These are phyloP conservation scores for Leptopilina drosophilae DNA, from an alignment of 2,888 invertebrate species.

Conservation along the genomic window DNA sequence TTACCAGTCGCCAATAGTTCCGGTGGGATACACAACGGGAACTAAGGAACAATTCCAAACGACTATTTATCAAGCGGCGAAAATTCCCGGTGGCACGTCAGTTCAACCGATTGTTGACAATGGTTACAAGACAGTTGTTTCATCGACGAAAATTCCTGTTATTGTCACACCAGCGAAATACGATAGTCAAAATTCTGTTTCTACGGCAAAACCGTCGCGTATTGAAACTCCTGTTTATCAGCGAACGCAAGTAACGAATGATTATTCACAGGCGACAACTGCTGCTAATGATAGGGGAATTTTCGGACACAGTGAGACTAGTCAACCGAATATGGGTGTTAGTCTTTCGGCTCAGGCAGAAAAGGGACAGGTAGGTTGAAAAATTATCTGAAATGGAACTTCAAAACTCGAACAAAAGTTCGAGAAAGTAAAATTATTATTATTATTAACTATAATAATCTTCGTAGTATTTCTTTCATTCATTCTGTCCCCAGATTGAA, in stretches of 20 bases:
- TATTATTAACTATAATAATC: too few species aligned
- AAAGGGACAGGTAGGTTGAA: constrained; percentile 41
- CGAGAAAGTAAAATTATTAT: too few species aligned
- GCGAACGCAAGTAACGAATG: constrained; percentile 49
- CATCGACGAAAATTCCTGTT: constrained; percentile 61
- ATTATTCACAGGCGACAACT: constrained; percentile 51
- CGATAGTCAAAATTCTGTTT: constrained; percentile 48
- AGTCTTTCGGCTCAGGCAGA: constrained; percentile 39
- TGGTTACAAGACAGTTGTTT: constrained; percentile 64
- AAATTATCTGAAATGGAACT: background rate
- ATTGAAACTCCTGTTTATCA: constrained; percentile 56
- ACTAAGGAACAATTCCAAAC: constrained; percentile 64
- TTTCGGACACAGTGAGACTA: constrained; percentile 60
- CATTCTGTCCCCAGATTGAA: too few species aligned
- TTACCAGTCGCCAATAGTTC: constrained; percentile 30
- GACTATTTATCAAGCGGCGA: constrained; percentile 63
- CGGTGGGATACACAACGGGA: constrained; percentile 65
- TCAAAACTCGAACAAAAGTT: too few species aligned
- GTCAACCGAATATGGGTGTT: constrained; percentile 41
- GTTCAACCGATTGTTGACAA: constrained; percentile 63
- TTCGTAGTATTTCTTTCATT: too few species aligned
- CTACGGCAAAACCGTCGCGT: constrained; percentile 45
- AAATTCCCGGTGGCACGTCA: constrained; percentile 63
- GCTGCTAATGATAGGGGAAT: constrained; percentile 51
- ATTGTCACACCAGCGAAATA: constrained; percentile 51